Conservation (phyloP, 2,113 vertebrate genomes). For the Epinephelus lanceolatus region DNA sequence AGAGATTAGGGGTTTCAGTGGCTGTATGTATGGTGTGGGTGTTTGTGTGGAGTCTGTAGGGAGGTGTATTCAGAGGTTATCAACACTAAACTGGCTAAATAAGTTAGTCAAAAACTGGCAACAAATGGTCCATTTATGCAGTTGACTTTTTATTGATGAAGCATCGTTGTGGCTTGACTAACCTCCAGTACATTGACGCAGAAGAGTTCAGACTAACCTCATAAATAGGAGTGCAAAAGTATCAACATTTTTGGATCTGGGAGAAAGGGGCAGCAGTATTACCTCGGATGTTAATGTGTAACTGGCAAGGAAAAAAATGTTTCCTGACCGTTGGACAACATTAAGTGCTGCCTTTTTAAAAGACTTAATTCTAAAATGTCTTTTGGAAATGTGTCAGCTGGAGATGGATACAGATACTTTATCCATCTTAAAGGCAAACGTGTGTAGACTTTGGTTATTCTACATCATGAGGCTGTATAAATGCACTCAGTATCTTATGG, state of each 20-base stretch:
- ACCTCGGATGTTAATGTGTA: slow-evolving; percentile 48
- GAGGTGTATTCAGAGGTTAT: neutral
- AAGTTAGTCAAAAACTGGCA: slow-evolving; percentile 15
- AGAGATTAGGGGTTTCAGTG: neutral
- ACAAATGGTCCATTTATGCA: slow-evolving; percentile 11
- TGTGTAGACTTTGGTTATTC: neutral
- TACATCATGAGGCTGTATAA: neutral
- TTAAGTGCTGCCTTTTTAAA: neutral
- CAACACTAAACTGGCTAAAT: slow-evolving; percentile 15
- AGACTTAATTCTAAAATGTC: neutral
- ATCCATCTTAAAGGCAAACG: neutral
- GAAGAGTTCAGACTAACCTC: neutral
- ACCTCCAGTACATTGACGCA: neutral
- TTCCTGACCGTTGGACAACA: slow-evolving; percentile 24
- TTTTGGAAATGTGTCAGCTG: neutral
- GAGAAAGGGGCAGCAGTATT: neutral
- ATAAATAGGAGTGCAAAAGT: neutral
- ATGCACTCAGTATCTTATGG: neutral
- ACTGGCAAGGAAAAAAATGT: slow-evolving; percentile 6
- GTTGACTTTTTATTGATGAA: neutral
- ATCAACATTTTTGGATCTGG: neutral
- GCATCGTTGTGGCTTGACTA: neutral
- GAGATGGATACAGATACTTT: neutral
- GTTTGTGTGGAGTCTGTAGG: neutral
- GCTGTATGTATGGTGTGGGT: neutral